Evolutionary conservation across 2,888 invertebrate genomes (phyloP).

Genomic region (Synanthedon andrenaeformis): DNA sequence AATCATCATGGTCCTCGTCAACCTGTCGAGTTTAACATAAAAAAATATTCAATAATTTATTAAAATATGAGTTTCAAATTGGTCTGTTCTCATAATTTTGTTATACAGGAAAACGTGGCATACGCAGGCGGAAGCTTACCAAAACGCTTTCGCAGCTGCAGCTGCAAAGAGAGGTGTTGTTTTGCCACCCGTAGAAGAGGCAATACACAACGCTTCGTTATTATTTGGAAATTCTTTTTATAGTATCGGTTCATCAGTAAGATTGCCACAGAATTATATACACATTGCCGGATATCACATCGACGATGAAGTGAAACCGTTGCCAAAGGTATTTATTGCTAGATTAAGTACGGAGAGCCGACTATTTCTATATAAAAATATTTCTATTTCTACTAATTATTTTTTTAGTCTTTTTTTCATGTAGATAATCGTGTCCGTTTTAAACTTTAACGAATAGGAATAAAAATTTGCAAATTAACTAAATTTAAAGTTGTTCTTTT

Average conservation of each 20-base stretch:
- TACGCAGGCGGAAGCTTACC: neutral
- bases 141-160: conserved; percentile 15
- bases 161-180: conserved; percentile 22
- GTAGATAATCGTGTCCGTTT: too few species aligned
- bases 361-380: too few species aligned
- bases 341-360: neutral
- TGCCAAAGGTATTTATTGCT: conserved; percentile 23
- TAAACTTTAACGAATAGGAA: neutral
- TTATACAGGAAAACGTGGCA: neutral
- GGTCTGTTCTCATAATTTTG: neutral
- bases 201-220: conserved; percentile 33
- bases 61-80: too few species aligned
- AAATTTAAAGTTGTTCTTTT: too few species aligned
- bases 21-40: too few species aligned
- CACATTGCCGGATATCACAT: conserved; percentile 43
- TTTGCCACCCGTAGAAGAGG: conserved; percentile 22
- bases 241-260: conserved; percentile 20
- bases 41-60: too few species aligned
- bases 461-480: neutral
- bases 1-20: too few species aligned
- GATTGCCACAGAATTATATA: conserved; percentile 35
- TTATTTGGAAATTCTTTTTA: conserved; percentile 39
- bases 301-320: conserved; percentile 22
- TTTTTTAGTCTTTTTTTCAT: too few species aligned
- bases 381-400: too few species aligned